Percentiles rank a stretch among this genome's conserved stretches.
Conservation (phyloP, 1,140 invertebrate species). For the Anthonomus grandis region DNA sequence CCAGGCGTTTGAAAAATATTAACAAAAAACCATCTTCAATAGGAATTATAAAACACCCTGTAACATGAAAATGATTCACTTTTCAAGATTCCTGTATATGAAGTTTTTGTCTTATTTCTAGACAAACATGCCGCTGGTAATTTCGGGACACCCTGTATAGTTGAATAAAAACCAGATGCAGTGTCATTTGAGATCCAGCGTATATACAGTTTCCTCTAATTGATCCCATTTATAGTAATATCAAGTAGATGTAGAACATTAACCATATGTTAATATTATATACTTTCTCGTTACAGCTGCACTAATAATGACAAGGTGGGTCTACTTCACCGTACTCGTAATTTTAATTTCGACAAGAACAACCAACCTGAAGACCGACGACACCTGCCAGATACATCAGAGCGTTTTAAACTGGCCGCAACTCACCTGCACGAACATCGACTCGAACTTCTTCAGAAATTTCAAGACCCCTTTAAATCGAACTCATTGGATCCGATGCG, state of each 20-base stretch:
- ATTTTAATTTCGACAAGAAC: constrained; percentile 10
- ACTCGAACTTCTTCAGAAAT: constrained; percentile 33
- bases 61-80: too few relatives aligned
- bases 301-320: constrained; percentile 37
- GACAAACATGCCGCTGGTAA: too few relatives aligned
- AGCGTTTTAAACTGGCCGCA: constrained; percentile 29
- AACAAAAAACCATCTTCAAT: too few relatives aligned
- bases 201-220: not conserved
- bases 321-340: constrained; percentile 25
- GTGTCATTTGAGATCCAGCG: too few relatives aligned
- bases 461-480: constrained; percentile 32
- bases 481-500: constrained; percentile 39
- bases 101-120: too few relatives aligned
- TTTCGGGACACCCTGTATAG: too few relatives aligned
- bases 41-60: too few relatives aligned
- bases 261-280: not conserved
- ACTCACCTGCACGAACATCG: constrained; percentile 36
- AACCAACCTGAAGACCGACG: constrained; percentile 21
- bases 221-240: too few relatives aligned
- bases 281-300: constrained; percentile 15
- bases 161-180: too few relatives aligned
- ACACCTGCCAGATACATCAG: constrained; percentile 19
- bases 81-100: too few relatives aligned
- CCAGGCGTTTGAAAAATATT: too few relatives aligned
- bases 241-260: too few relatives aligned